Percentiles rank a stretch among this genome's conserved stretches.
Evolutionary conservation across 2,888 invertebrate genomes (phyloP).

Genomic region (Mythimna vitellina): DNA sequence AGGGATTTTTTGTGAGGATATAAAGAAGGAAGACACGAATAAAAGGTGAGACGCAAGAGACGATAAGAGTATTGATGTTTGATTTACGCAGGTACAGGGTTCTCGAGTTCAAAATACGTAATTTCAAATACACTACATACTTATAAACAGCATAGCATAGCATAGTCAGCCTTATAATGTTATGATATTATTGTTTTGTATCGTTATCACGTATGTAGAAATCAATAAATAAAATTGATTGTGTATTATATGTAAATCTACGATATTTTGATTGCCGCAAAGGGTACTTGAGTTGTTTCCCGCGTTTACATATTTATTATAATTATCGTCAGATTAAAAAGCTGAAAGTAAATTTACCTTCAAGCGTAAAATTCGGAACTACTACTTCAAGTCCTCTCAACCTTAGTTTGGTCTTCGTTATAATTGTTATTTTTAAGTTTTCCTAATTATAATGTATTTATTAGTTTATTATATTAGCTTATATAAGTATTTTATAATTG

Average conservation of each 20-base stretch:
- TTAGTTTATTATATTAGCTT: no score
- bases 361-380: no score
- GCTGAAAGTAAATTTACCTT: no score
- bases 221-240: conserved; percentile 27
- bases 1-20: not conserved
- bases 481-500: no score
- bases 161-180: no score
- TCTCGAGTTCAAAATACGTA: not conserved
- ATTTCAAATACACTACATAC: no score
- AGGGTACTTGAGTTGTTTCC: conserved; percentile 1
- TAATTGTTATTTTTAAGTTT: no score
- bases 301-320: conserved; percentile 11
- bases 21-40: not conserved
- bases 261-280: conserved; percentile 4
- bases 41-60: not conserved
- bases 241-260: conserved; percentile 26
- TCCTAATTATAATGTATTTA: no score
- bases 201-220: conserved; percentile 17
- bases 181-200: conserved; percentile 13
- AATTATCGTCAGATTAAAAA: not conserved
- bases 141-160: no score
- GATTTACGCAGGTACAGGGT: not conserved
- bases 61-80: not conserved
- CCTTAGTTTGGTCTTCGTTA: no score
- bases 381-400: no score